Conservation (phyloP, 92 coral and sea anemone species). For the Plumapathes pennacea region DNA sequence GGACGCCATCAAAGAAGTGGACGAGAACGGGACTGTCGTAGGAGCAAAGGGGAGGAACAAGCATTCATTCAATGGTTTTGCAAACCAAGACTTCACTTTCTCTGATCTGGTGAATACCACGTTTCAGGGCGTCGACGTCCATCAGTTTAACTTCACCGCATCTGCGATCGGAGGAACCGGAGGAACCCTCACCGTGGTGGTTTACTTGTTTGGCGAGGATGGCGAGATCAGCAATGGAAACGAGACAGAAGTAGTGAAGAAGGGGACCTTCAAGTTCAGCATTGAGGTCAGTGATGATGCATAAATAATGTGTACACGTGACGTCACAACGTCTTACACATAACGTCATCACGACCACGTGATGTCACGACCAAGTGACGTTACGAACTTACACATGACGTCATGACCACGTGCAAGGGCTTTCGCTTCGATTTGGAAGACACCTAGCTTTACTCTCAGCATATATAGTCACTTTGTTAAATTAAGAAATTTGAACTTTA, state of each 20-base stretch:
- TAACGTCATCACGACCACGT: too few relatives aligned
- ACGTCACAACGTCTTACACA: too few relatives aligned
- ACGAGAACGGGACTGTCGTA: neutral
- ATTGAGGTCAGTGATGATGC: too few relatives aligned
- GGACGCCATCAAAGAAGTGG: conserved; percentile 9
- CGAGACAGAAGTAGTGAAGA: conserved; percentile 18
- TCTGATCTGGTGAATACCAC: neutral
- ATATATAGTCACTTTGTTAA: too few relatives aligned
- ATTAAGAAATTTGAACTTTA: too few relatives aligned
- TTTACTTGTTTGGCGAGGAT: conserved; percentile 2
- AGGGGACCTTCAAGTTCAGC: conserved; percentile 24
- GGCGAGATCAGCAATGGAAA: conserved; percentile 14
- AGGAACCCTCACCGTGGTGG: conserved; percentile 2
- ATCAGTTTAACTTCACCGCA: conserved; percentile 5
- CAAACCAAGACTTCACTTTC: conserved; percentile 16
- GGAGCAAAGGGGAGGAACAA: conserved; percentile 1
- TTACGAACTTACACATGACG: too few relatives aligned
- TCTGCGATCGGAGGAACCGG: conserved; percentile 5
- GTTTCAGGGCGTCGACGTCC: neutral
- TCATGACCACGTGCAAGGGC: too few relatives aligned
- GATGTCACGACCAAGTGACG: too few relatives aligned
- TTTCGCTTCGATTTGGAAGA: too few relatives aligned
- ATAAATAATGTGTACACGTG: too few relatives aligned
- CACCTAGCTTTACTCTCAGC: too few relatives aligned
- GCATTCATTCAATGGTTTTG: conserved; percentile 28